These are phyloP conservation scores for Belonocnema kinseyi DNA, from an alignment of 1,140 invertebrate species.

Conservation along the genomic window DNA sequence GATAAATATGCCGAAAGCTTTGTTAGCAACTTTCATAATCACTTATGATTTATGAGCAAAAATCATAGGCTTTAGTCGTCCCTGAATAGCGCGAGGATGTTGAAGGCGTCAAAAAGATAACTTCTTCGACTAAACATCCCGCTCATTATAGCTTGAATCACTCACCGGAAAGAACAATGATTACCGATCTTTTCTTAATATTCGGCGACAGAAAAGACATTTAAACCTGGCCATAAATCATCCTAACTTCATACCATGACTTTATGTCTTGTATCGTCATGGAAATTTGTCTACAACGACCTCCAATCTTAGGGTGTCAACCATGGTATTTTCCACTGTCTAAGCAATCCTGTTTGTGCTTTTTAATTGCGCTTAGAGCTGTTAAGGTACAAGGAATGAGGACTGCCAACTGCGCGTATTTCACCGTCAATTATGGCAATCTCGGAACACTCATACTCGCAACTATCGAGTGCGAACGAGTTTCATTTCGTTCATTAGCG, in stretches of 20 bases:
- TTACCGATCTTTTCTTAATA: no score
- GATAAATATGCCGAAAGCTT: slow-evolving; percentile 52
- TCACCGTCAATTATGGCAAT: slow-evolving; percentile 63
- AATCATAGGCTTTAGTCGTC: slow-evolving; percentile 59
- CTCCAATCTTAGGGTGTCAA: slow-evolving; percentile 32
- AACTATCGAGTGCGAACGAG: slow-evolving; percentile 53
- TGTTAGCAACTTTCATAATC: slow-evolving; percentile 61
- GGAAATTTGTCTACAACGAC: slow-evolving; percentile 50
- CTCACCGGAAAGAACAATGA: no score
- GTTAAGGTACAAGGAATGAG: slow-evolving; percentile 50
- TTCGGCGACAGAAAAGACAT: no score
- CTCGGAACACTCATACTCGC: slow-evolving; percentile 43
- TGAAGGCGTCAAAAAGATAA: slow-evolving; percentile 49
- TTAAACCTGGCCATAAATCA: no score
- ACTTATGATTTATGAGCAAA: slow-evolving; percentile 65
- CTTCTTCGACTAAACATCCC: slow-evolving; percentile 53
- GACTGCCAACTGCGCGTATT: slow-evolving; percentile 50
- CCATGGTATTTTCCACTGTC: background rate
- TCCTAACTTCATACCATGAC: no score
- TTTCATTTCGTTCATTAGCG: slow-evolving; percentile 63
- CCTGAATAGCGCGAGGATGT: slow-evolving; percentile 45
- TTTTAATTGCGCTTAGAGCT: slow-evolving; percentile 54
- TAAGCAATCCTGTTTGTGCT: slow-evolving; percentile 46
- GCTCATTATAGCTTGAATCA: no score
- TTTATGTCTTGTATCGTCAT: background rate